Evolutionary conservation across 2,888 invertebrate species (phyloP), one percentile per base, ranked within the genome.

Genomic region (Hirtodrosophila cameraria): DNA sequence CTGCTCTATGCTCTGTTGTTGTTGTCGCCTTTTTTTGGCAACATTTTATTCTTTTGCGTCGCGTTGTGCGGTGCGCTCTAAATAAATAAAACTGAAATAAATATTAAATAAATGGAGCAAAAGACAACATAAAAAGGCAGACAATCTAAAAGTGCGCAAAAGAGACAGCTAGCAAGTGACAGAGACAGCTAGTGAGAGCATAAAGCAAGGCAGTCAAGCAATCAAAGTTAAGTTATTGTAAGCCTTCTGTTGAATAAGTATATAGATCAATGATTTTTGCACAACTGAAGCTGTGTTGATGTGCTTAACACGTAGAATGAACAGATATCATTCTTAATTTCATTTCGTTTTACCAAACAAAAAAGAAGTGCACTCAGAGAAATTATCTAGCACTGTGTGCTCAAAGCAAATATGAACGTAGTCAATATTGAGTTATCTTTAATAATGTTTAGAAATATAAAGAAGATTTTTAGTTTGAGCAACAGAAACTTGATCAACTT

Each of bases 31-130:
- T 30, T n/a, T 36, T 36, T 43, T 52, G 45, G 48, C 60, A 43
- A 30, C 49, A 43, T 49, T 49, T 60, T 30, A 13, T n/a, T 35
- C 43, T 39, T 30, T 55, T 39, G 57, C 52, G 43, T 50, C 53
- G 54, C 35, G 27, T 23, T 20, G 31, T 8, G 31, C 23, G 23
- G 2, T 16, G 46, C 46, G 35, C 54, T 61, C 59, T 76, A 76
- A 79, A 76, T 79, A 82, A 79, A 69, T 71, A 80, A 80, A 83
- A 79, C 61, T 71, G 77, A 80, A 76, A 79, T 80, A 80, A 69
- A 75, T 83, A 83, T 71, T 69, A 78, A 65, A 73, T 74, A 80
- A 83, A 76, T 83, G 69, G 53, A 68, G 67, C 75, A 63, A 49
- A 69, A 27, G 42, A 27, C 35, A 28, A 25, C 28, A 41, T 9